phyloP scores from a whole-genome alignment of 2,113 vertebrate genomes.

The Callionymus lyra region DNA sequence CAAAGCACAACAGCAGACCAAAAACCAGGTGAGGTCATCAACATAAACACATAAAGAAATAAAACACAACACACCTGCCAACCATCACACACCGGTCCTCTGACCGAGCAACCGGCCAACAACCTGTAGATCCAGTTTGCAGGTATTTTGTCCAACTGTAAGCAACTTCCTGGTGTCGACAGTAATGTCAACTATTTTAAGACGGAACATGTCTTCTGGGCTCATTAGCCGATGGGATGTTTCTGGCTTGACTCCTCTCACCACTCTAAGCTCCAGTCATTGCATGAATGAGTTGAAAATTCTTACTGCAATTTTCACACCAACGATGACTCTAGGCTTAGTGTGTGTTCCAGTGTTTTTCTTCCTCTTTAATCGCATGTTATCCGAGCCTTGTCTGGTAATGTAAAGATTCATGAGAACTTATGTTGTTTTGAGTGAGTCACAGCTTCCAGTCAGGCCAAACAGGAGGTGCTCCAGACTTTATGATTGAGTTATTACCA shows the following conservation, averaged over 20 bases:
- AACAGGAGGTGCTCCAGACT: slow-evolving; percentile 22
- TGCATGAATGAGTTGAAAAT: slow-evolving; percentile 55
- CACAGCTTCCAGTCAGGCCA: slow-evolving; percentile 15
- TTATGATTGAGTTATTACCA: slow-evolving; percentile 38
- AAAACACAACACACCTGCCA: slow-evolving; percentile 1
- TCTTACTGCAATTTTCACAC: slow-evolving; percentile 52
- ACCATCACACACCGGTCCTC: not conserved
- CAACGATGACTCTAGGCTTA: slow-evolving; percentile 44
- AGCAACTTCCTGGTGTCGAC: slow-evolving; percentile 27
- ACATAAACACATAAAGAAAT: slow-evolving; percentile 2
- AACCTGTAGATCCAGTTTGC: slow-evolving; percentile 21
- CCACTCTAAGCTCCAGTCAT: slow-evolving; percentile 47
- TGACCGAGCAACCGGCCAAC: slow-evolving; percentile 3
- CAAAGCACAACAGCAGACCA: slow-evolving; percentile 86
- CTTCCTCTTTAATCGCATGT: slow-evolving; percentile 22
- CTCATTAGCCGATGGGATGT: slow-evolving; percentile 20
- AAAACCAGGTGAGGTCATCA: slow-evolving; percentile 80
- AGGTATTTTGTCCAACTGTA: slow-evolving; percentile 2
- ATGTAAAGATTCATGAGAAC: not conserved
- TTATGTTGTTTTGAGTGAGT: slow-evolving; percentile 9
- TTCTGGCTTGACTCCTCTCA: slow-evolving; percentile 23
- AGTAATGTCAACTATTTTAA: slow-evolving; percentile 3
- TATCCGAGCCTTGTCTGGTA: slow-evolving; percentile 33
- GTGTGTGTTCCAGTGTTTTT: slow-evolving; percentile 29
- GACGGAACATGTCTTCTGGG: too few species aligned